Percentiles rank a stretch among this genome's conserved stretches.
These are phyloP conservation scores for Ephydatia muelleri DNA, from an alignment of 37 sponge, comb jelly and placozoan species.

Conservation along the genomic window DNA sequence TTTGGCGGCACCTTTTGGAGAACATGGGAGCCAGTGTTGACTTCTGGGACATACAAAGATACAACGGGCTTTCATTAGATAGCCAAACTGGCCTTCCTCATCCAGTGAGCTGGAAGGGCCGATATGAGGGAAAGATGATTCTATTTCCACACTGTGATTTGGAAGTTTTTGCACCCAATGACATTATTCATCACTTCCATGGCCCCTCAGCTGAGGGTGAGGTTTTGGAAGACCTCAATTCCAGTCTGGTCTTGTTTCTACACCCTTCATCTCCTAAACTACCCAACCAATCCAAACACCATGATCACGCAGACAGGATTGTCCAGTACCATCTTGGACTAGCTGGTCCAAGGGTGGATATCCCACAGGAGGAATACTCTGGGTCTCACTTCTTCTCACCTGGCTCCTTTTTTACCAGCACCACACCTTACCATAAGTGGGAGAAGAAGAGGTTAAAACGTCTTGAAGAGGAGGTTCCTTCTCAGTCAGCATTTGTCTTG, in stretches of 20 bases:
- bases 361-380: conserved; percentile 51
- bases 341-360: conserved; percentile 16
- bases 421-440: conserved; percentile 52
- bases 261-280: conserved; percentile 5
- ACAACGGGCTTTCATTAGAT: conserved; percentile 70
- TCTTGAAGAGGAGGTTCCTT: conserved; percentile 57
- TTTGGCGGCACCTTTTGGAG: conserved; percentile 76
- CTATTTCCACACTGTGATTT: conserved; percentile 73
- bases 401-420: conserved; percentile 29
- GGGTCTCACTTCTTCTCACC: conserved; percentile 54
- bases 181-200: conserved; percentile 70
- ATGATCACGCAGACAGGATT: conserved; percentile 38
- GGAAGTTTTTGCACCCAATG: conserved; percentile 24
- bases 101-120: conserved; percentile 66
- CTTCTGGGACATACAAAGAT: conserved; percentile 79
- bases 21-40: conserved; percentile 59
- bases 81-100: conserved; percentile 48
- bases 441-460: conserved; percentile 57
- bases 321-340: conserved; percentile 44
- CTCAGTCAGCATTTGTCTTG: conserved; percentile 32
- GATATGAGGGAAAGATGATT: conserved; percentile 60
- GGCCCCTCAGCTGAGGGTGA: conserved; percentile 30
- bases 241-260: conserved; percentile 54
- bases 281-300: not conserved
- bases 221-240: conserved; percentile 39